Evolutionary conservation across 2,797 vertebrate genomes (phyloP).

Genomic region (Novumbra hubbsi): DNA sequence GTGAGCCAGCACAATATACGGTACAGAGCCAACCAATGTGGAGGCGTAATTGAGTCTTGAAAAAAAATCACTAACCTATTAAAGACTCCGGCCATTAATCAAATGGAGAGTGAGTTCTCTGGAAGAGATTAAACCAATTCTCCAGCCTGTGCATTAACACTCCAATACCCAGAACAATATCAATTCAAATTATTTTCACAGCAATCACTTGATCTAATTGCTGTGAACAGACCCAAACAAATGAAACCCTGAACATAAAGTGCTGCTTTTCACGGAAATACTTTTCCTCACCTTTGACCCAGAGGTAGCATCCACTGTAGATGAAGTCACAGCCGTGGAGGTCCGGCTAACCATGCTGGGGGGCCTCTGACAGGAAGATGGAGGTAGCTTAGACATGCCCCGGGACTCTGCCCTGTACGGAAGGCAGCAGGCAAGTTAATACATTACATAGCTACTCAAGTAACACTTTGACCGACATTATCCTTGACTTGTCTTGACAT

Average conservation of each 20-base stretch:
- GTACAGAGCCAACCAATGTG: slow-evolving; percentile 17
- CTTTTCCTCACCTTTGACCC: slow-evolving; percentile 82
- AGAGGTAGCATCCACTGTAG: slow-evolving; percentile 78
- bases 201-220: background rate
- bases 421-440: slow-evolving; percentile 38
- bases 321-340: slow-evolving; percentile 80
- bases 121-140: slow-evolving; percentile 43
- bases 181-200: background rate
- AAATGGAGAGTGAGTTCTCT: slow-evolving; percentile 41
- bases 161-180: slow-evolving; percentile 5
- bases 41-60: slow-evolving; percentile 34
- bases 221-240: background rate
- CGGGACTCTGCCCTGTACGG: slow-evolving; percentile 79
- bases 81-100: slow-evolving; percentile 44
- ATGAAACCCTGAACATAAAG: background rate
- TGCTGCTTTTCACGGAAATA: slow-evolving; percentile 7
- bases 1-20: slow-evolving; percentile 8
- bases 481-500: background rate
- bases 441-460: slow-evolving; percentile 22
- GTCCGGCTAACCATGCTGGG: slow-evolving; percentile 92
- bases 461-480: slow-evolving; percentile 28
- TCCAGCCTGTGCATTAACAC: slow-evolving; percentile 34
- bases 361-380: slow-evolving; percentile 83
- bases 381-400: slow-evolving; percentile 85
- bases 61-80: slow-evolving; percentile 44